Evolutionary conservation across 2,113 vertebrate species (phyloP), one percentile per base, ranked within the genome.

Genomic region (Cettia cetti): DNA sequence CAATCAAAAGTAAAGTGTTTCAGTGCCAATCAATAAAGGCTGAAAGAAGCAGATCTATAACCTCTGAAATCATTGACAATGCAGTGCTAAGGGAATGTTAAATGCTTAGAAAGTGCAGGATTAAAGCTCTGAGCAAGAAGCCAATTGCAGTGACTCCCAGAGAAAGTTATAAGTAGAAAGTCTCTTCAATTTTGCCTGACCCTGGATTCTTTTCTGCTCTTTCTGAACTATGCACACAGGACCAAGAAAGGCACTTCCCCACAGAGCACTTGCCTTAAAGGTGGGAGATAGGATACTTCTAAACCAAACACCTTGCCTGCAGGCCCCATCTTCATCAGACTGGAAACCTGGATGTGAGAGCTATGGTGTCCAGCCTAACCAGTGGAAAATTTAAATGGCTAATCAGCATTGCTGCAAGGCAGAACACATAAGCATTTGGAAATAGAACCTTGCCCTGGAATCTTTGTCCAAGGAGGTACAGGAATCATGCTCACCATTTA

Each of bases 1-100:
- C 92, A 95, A 82, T 82, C 69, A 89, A 66, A 92, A 92, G 64
- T 68, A 37, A 87, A 96, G 86, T 89, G 94, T 66, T 96, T 91
- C 64, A 63, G 56, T 75, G 74, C 52, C 92, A 91, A 78, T 95
- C 95, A 95, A 92, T 92, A 84, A 57, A 70, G 47, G 15, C 40
- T 11, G 15, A 84, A 79, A 45, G 33, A 91, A 94, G 47, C 23
- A 75, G 66, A 89, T 84, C 87, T 82, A 52, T 87, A 92, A 77
- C 21, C 60, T 65, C 44, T 63, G 56, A 89, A 84, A 83, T 96
- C 52, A 71, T 70, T 3, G 45, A 75, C 84, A 89, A 3, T 6
- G 1, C 35, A 66, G 21, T 56, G 52, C 52, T 81, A 50, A 84
- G 49, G 56, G 91, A 86, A 92, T 59, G 47, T 84, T 96, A 94